Percentiles rank a stretch among this genome's conserved stretches.
Conservation (phyloP, 92 coral and sea anemone genomes). For the Montipora capitata region DNA sequence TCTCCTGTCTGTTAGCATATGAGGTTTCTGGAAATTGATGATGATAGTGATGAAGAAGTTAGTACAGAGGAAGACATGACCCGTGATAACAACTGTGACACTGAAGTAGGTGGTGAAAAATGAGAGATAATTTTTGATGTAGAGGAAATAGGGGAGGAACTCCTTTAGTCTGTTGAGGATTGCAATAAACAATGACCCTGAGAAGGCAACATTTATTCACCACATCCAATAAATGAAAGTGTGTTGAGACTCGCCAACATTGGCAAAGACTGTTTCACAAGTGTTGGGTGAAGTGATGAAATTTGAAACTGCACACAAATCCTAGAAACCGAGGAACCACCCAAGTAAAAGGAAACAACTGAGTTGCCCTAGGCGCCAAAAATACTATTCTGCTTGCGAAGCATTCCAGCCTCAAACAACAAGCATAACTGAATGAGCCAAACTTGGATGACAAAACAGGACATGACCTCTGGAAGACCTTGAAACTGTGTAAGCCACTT, state of each 20-base stretch:
- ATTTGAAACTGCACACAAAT: slow-evolving; percentile 1
- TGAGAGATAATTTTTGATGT: not conserved
- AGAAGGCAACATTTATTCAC: no score
- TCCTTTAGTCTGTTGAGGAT: slow-evolving; percentile 3
- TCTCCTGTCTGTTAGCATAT: slow-evolving; percentile 9
- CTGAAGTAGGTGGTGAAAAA: no score
- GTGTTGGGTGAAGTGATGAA: slow-evolving; percentile 40
- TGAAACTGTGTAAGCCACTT: slow-evolving; percentile 12
- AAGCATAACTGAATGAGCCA: slow-evolving; percentile 50
- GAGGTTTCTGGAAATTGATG: slow-evolving; percentile 13
- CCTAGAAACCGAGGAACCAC: not conserved
- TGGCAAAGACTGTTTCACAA: slow-evolving; percentile 1
- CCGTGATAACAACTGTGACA: not conserved
- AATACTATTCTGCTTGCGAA: no score
- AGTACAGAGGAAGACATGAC: no score
- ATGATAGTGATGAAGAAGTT: no score
- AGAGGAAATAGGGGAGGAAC: not conserved
- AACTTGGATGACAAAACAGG: slow-evolving; percentile 25
- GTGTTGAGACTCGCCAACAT: no score
- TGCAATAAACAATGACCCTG: not conserved
- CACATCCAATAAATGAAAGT: no score
- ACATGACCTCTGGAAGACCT: not conserved
- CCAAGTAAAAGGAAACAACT: no score
- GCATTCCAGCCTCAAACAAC: no score
- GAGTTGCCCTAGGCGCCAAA: no score